Base-by-base conservation (phyloP, 1,140 invertebrate genomes). In the Anoplolepis gracilipes region DNA sequence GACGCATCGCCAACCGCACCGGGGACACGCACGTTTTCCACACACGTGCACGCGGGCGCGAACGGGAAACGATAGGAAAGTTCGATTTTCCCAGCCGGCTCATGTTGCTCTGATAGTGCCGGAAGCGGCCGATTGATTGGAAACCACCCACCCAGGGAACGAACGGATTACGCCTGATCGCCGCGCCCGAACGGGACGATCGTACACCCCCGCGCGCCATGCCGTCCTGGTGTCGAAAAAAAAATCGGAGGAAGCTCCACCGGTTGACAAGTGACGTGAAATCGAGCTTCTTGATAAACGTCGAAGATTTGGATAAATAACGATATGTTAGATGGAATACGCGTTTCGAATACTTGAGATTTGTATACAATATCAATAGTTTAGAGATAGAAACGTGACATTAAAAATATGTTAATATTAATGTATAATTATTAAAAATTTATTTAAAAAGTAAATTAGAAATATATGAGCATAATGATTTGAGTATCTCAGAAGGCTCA, bases 41-140 rank as follows among this genome's bases (percentile, higher is more conserved):
- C 78, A 70, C 46, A 65, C 59, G 62, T 53, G 39, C 30, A 5
- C 72, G 84, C 36, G 90, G 30, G 85, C 53, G 90, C 65, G 78
- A 88, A 89, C 82, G 88, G 73, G 88, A 89, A 91, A 89, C 91
- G 92, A 93, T 94, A 93, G 94, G 92, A 94, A 94, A 94, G 93
- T 95, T 95, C 94, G 94, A 92, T 95, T 95, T 95, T 95, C 94
- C 94, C 93, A 75, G 55, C 36, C 87, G 73, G 87, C 86, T 95
- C 91, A 94, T 95, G 94, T 81, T 95, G 22, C 93, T 94, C 94
- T 95, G 94, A 90, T 95, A 95, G 86, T 88, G 87, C 92, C 94
- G 93, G 93, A 95, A 95, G 94, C 92, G 92, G 87, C 93, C 94
- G 94, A 95, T 95, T 95, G 94, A 95, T 95, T 95, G 94, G 94